These are phyloP conservation scores for Nicator chloris DNA, from an alignment of 2,113 vertebrate species.

Conservation along the genomic window DNA sequence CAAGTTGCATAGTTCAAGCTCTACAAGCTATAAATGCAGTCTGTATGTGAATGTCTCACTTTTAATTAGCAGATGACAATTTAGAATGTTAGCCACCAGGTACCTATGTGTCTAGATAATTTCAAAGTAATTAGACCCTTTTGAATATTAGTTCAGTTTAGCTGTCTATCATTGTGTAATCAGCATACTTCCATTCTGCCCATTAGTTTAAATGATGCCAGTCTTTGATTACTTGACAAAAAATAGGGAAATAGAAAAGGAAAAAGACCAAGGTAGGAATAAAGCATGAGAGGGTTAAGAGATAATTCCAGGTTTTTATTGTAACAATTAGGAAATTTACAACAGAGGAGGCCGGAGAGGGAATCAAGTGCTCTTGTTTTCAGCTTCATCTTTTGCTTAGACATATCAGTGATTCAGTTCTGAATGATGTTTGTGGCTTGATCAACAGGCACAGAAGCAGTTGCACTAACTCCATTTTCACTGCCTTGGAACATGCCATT, in stretches of 20 bases:
- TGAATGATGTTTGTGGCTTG: neutral
- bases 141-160: neutral
- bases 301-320: neutral
- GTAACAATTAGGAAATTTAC: neutral
- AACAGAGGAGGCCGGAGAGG: accelerated
- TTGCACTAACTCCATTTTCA: neutral
- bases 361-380: neutral
- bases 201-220: neutral
- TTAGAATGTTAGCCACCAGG: neutral
- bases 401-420: neutral
- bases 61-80: neutral
- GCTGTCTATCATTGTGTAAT: neutral
- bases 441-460: neutral
- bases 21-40: neutral
- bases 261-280: neutral
- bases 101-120: neutral
- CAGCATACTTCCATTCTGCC: neutral
- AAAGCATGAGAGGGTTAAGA: neutral
- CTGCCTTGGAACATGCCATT: neutral
- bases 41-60: neutral
- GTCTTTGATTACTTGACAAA: neutral
- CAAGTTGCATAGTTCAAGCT: neutral
- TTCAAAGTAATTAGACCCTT: neutral
- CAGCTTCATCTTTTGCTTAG: neutral
- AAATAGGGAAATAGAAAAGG: neutral